phyloP scores from a whole-genome alignment of 2,888 invertebrate genomes.

The Chloroclysta siterata region DNA sequence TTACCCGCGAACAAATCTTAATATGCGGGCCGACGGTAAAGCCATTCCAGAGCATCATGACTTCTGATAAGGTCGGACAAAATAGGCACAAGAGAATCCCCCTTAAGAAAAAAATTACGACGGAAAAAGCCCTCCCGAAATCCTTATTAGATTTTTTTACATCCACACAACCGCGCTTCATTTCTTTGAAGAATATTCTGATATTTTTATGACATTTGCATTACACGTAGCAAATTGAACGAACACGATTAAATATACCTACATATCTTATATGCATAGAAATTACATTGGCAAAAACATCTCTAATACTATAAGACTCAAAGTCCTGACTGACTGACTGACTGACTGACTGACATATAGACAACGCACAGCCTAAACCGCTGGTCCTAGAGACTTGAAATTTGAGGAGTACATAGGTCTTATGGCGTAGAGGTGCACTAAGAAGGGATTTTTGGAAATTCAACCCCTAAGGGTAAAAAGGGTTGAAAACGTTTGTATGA shows the following conservation, averaged over 20 bases:
- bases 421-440: too few species aligned
- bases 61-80: constrained; percentile 40
- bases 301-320: too few species aligned
- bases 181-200: constrained; percentile 19
- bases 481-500: too few species aligned
- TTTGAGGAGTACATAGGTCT: too few species aligned
- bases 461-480: too few species aligned
- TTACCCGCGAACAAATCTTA: constrained; percentile 29
- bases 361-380: too few species aligned
- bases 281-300: neutral
- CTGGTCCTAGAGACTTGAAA: too few species aligned
- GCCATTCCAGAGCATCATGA: constrained; percentile 40
- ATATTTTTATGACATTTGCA: constrained; percentile 30
- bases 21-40: constrained; percentile 32
- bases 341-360: too few species aligned
- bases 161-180: constrained; percentile 7
- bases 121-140: constrained; percentile 13
- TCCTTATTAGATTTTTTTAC: constrained; percentile 31
- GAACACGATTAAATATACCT: constrained; percentile 7
- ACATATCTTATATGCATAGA: constrained; percentile 4
- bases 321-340: too few species aligned
- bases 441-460: too few species aligned
- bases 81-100: constrained; percentile 26
- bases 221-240: constrained; percentile 16
- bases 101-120: constrained; percentile 28